phyloP scores from a whole-genome alignment of 2,888 invertebrate species.

The Alviniconcha strummeri region DNA sequence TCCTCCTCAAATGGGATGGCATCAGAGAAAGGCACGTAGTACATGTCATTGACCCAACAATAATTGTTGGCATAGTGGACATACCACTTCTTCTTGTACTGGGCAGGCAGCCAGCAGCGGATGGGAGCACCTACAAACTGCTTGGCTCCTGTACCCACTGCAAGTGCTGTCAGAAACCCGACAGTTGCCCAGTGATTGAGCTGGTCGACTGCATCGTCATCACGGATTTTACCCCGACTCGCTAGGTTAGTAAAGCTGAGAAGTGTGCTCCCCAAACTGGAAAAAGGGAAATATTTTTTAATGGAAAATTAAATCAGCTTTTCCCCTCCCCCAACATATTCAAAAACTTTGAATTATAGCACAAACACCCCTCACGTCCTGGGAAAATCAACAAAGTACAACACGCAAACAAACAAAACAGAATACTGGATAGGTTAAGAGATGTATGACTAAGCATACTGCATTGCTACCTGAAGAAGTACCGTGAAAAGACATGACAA shows the following conservation, averaged over 20 bases:
- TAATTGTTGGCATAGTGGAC: constrained; percentile 46
- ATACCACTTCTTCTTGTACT: constrained; percentile 42
- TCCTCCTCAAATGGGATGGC: constrained; percentile 38
- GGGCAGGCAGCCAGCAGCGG: constrained; percentile 48
- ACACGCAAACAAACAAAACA: not conserved
- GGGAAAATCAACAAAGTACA: not conserved
- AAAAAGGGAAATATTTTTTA: not conserved
- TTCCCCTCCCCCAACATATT: no score
- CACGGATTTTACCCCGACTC: constrained; percentile 25
- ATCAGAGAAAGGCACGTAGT: constrained; percentile 44
- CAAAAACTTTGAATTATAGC: no score
- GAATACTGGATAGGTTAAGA: not conserved
- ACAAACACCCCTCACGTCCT: no score
- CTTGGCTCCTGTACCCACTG: constrained; percentile 41
- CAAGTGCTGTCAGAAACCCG: constrained; percentile 37
- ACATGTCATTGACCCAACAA: constrained; percentile 49
- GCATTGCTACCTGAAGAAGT: no score
- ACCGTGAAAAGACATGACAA: no score
- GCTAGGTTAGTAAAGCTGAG: constrained; percentile 33
- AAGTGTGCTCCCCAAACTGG: constrained; percentile 19
- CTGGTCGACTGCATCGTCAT: constrained; percentile 41
- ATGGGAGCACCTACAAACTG: constrained; percentile 49
- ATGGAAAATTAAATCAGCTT: no score
- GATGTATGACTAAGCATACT: no score
- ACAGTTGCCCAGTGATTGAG: constrained; percentile 43